A percentile compares a stretch with the other conserved stretches of the same genome.
These are phyloP conservation scores for Anolis carolinensis DNA, from an alignment of 2,113 vertebrate species.

Conservation along the genomic window DNA sequence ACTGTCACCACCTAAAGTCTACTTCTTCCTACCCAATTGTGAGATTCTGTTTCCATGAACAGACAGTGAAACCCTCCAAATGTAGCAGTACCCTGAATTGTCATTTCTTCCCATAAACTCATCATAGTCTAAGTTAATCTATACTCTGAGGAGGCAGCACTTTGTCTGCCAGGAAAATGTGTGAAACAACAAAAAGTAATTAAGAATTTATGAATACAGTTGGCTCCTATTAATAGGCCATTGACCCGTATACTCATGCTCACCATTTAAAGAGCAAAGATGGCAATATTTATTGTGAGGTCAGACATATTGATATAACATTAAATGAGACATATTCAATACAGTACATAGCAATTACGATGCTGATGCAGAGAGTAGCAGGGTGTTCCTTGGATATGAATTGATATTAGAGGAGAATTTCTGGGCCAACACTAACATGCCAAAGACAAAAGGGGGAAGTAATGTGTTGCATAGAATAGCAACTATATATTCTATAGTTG, in stretches of 20 bases:
- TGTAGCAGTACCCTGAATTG: not conserved
- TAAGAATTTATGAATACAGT: slow-evolving; percentile 74
- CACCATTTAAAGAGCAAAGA: slow-evolving; percentile 66
- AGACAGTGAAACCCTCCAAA: not conserved
- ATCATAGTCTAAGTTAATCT: slow-evolving; percentile 3
- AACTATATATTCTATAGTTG: no score
- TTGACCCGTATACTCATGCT: slow-evolving; percentile 63
- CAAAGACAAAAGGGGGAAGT: not conserved
- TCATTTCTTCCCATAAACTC: slow-evolving; percentile 14
- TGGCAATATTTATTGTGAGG: slow-evolving; percentile 69
- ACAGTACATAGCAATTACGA: slow-evolving; percentile 55
- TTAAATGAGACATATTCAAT: slow-evolving; percentile 71
- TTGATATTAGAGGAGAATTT: slow-evolving; percentile 32
- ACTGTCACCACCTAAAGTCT: not conserved
- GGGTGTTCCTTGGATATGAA: slow-evolving; percentile 22
- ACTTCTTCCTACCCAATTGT: not conserved
- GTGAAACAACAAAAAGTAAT: slow-evolving; percentile 67
- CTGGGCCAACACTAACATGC: not conserved
- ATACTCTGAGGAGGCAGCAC: slow-evolving; percentile 22
- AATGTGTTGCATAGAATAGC: not conserved
- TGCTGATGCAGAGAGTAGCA: slow-evolving; percentile 48
- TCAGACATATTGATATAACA: slow-evolving; percentile 66
- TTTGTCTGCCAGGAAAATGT: slow-evolving; percentile 51
- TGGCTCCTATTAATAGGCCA: slow-evolving; percentile 69
- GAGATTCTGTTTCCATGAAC: not conserved